Evolutionary conservation across 2,113 vertebrate genomes (phyloP), one percentile per base, ranked within the genome.

Genomic region (Xenopus laevis): DNA sequence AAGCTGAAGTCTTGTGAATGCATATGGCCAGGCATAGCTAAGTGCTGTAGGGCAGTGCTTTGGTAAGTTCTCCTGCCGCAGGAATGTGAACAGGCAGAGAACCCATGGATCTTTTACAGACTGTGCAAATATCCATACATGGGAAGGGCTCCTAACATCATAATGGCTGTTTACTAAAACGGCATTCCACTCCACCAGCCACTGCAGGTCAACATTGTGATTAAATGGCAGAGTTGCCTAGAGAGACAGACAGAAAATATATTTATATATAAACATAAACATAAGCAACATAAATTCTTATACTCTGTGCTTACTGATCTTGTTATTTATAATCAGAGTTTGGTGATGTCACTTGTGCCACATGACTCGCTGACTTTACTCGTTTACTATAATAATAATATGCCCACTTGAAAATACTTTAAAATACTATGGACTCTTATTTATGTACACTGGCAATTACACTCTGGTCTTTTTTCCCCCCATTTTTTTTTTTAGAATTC

Each of bases 91-190:
- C 18, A 99, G 94, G 81, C 96, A 98, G 61, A 99, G 94, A 79
- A 98, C 93, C 97, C 97, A 99, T 0, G 97, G 97, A 83, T 99
- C 97, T 84, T 96, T 97, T 74, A 98, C 87, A 0, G 96, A 98
- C 82, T 98, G 97, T 66, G 97, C 94, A 18, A 98, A 99, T 85
- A 99, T 98, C 97, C 97, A 99, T 60, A 99, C 95, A 2, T 99
- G 96, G 77, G 96, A 98, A 58, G 97, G 95, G 79, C 97, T 98
- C 90, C 95, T 97, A 67, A 98, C 96, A 15, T 99, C 97, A 0
- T 98, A 98, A 71, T 95, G 92, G 80, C 97, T 99, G 78, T 96
- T 98, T 63, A 98, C 95, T 79, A 98, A 84, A 23, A 95, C 93
- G 0, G 95, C 96, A 4, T 93, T 95, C 97, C 97, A 98, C 76